These are phyloP conservation scores for Doryteuthis pealeii DNA, from an alignment of 1,140 invertebrate species.

Conservation along the genomic window DNA sequence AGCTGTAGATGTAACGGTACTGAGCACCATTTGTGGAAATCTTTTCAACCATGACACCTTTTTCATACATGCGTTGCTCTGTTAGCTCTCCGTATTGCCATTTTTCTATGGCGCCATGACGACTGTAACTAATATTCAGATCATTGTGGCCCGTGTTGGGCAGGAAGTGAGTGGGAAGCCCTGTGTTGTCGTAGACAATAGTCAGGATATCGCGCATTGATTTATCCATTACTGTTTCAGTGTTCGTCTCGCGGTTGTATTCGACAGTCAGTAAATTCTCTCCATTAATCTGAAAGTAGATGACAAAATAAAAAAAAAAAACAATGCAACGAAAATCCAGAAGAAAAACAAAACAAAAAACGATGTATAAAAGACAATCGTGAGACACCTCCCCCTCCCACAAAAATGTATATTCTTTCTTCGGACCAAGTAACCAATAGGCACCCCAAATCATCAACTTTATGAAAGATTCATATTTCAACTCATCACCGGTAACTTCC, in stretches of 20 bases:
- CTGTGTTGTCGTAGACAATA: constrained; percentile 83
- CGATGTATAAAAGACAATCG: background rate
- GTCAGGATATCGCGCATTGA: constrained; percentile 78
- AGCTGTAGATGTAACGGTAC: constrained; percentile 68
- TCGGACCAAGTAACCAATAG: no score
- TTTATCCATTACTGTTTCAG: constrained; percentile 86
- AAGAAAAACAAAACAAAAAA: background rate
- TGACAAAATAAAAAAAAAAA: background rate
- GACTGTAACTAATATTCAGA: constrained; percentile 76
- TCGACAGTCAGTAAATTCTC: constrained; percentile 87
- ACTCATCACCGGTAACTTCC: no score
- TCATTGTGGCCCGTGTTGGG: constrained; percentile 70
- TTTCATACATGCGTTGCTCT: constrained; percentile 82
- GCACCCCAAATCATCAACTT: no score
- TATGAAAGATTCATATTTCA: no score
- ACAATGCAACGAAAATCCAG: background rate
- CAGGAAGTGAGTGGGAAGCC: constrained; percentile 69
- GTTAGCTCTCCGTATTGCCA: constrained; percentile 88
- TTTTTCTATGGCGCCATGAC: constrained; percentile 83
- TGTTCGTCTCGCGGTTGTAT: constrained; percentile 84
- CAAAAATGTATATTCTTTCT: no score
- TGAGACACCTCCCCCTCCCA: no score
- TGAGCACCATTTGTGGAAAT: constrained; percentile 72
- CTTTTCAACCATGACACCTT: constrained; percentile 81
- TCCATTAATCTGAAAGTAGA: constrained; percentile 64